Evolutionary conservation across 2,888 invertebrate species (phyloP), one percentile per base, ranked within the genome.

Genomic region (Phortica okadai): DNA sequence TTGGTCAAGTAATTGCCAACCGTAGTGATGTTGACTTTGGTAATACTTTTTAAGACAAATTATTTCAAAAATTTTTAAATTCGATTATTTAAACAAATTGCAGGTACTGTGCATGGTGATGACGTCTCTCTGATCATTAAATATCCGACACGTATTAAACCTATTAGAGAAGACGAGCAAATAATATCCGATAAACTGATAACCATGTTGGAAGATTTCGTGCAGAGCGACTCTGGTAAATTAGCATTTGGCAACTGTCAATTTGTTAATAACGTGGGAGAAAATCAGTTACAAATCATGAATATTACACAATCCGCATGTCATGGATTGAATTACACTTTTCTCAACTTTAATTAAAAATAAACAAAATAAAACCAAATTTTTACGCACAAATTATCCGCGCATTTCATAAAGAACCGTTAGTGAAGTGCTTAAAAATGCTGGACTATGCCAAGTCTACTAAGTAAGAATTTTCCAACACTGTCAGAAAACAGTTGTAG

Each of bases 1-100:
- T 94, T 14, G 93, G 94, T 2, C 92, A 93, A 73, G n/a, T 90
- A 8, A 91, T 94, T 87, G 92, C 94, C 1, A 82, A 89, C 0
- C 93, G 93, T n/a, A 90, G 90, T 0, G 91, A 92, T 14, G 81
- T 82, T 6, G 45, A 83, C 5, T 81, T 89, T 94, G 95, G 95
- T 83, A 70, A 33, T 21, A 1, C 3, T 56, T 33, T 45, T 14
- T 14, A 2, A 33, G 1, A 33, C 1, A 33, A 3, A 33, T 33
- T 2, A 33, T 3, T 33, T 33, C n/a, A 33, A 33, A 33, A 4
- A 33, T 33, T 33, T 33, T 33, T 50, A 3, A 21, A 45, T 10
- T 11, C 3, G 11, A 42, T 33, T 10, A 33, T 44, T 45, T 64
- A 14, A 54, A 11, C 67, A 56, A 50, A 44, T 77, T 79, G 0